phyloP scores from a whole-genome alignment of 2,888 invertebrate genomes.

The Listrodromus nycthemerus region DNA sequence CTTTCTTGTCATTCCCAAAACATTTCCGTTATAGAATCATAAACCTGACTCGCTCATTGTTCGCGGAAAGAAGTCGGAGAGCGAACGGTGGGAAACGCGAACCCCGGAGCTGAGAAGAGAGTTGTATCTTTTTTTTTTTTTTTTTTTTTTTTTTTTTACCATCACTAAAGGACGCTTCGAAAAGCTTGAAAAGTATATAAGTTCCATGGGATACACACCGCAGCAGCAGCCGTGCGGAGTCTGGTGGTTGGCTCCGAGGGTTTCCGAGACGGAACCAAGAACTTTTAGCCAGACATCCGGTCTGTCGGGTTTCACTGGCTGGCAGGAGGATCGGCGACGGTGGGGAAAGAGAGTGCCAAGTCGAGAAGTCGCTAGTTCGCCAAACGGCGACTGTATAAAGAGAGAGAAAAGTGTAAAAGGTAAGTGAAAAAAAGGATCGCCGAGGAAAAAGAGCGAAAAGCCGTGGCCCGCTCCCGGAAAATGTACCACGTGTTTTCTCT shows the following conservation, averaged over 20 bases:
- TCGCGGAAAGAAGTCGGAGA: constrained; percentile 39
- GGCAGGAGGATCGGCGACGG: constrained; percentile 47
- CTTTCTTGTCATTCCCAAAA: constrained; percentile 25
- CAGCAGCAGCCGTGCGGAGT: constrained; percentile 40
- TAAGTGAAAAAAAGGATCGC: constrained; percentile 34
- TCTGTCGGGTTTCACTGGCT: constrained; percentile 59
- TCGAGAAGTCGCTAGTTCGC: constrained; percentile 65
- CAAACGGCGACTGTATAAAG: constrained; percentile 46
- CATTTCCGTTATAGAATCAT: constrained; percentile 36
- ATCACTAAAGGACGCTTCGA: constrained; percentile 29
- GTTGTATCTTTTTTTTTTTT: constrained; percentile 47
- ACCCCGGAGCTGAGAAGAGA: constrained; percentile 34
- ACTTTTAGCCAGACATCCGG: constrained; percentile 68
- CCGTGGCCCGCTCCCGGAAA: constrained; percentile 69
- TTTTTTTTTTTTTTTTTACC: constrained; percentile 38
- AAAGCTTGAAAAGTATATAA: constrained; percentile 59
- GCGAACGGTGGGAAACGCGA: constrained; percentile 30
- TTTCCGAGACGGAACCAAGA: constrained; percentile 66
- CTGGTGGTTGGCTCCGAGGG: constrained; percentile 55
- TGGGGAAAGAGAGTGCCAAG: constrained; percentile 58
- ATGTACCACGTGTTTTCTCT: constrained; percentile 76
- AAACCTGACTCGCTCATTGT: constrained; percentile 51
- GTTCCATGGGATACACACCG: constrained; percentile 29
- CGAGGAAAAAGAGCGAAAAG: constrained; percentile 47
- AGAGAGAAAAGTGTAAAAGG: constrained; percentile 29